Conservation (phyloP, 2,888 invertebrate species). For the Priocnemis perturbator region DNA sequence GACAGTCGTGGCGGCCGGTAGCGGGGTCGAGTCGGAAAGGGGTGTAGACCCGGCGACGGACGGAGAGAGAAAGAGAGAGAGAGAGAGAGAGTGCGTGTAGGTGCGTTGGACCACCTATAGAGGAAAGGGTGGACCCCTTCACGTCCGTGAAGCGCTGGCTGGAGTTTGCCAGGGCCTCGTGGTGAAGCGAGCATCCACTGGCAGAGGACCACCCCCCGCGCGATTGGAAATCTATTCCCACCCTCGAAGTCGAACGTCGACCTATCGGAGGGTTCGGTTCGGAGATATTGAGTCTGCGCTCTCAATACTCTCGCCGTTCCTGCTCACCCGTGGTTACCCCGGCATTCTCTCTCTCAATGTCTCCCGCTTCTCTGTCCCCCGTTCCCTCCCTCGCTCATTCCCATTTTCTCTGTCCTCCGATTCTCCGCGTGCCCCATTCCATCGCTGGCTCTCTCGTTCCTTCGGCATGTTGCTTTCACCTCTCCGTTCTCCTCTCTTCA, state of each 20-base stretch:
- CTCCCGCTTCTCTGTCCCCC: constrained; percentile 37
- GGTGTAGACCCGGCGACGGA: constrained; percentile 29
- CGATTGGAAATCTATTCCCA: constrained; percentile 76
- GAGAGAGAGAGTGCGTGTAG: constrained; percentile 69
- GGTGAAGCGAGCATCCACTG: constrained; percentile 46
- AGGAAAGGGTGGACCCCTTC: constrained; percentile 60
- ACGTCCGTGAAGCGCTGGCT: constrained; percentile 43
- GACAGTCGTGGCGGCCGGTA: constrained; percentile 6
- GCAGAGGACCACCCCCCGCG: constrained; percentile 66
- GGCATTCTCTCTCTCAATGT: constrained; percentile 17
- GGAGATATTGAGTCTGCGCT: constrained; percentile 75
- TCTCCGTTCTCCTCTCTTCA: constrained; percentile 18
- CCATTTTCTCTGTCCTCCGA: constrained; percentile 5
- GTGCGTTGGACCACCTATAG: constrained; percentile 75
- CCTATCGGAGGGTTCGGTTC: constrained; percentile 75
- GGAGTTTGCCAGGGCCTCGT: constrained; percentile 47
- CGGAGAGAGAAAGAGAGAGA: constrained; percentile 32
- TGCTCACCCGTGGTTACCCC: constrained; percentile 1
- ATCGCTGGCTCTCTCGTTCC: not conserved
- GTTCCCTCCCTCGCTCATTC: constrained; percentile 31
- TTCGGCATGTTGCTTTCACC: constrained; percentile 15
- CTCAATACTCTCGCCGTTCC: constrained; percentile 24
- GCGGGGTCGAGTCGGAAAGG: constrained; percentile 35
- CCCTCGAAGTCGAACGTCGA: constrained; percentile 75
- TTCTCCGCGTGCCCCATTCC: not conserved